Evolutionary conservation across 2,888 invertebrate genomes (phyloP).

Genomic region (Cepaea hortensis): DNA sequence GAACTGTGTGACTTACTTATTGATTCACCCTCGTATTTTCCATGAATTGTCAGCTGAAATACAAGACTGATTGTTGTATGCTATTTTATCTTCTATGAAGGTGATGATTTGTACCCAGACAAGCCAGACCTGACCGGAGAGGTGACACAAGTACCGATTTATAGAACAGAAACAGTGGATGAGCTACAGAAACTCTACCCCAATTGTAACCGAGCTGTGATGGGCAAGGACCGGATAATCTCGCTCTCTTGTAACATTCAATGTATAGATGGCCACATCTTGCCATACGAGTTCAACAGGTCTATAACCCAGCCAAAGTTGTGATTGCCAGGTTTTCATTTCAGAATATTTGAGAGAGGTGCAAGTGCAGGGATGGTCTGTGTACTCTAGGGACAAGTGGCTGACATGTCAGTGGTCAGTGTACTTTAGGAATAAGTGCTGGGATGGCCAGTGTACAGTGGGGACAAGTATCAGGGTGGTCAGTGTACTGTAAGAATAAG

Average conservation of each 20-base stretch:
- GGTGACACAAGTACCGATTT: not conserved
- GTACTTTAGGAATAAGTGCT: no score
- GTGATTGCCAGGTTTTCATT: not conserved
- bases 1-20: no score
- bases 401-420: no score
- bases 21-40: no score
- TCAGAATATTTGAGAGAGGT: no score
- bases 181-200: conserved; percentile 28
- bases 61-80: not conserved
- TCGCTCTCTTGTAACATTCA: conserved; percentile 39
- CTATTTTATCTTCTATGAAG: conserved; percentile 55
- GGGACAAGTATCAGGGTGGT: no score
- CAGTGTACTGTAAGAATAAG: no score
- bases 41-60: no score
- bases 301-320: conserved; percentile 13
- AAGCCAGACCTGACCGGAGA: conserved; percentile 67
- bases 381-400: no score
- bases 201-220: conserved; percentile 4
- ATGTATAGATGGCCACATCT: conserved; percentile 17
- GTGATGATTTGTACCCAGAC: conserved; percentile 74
- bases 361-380: no score
- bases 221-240: conserved; percentile 8
- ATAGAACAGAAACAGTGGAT: conserved; percentile 14
- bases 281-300: conserved; percentile 18
- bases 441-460: no score